Base-by-base conservation (phyloP, 2,797 vertebrate species). In the Schizothorax lantsangensis region DNA sequence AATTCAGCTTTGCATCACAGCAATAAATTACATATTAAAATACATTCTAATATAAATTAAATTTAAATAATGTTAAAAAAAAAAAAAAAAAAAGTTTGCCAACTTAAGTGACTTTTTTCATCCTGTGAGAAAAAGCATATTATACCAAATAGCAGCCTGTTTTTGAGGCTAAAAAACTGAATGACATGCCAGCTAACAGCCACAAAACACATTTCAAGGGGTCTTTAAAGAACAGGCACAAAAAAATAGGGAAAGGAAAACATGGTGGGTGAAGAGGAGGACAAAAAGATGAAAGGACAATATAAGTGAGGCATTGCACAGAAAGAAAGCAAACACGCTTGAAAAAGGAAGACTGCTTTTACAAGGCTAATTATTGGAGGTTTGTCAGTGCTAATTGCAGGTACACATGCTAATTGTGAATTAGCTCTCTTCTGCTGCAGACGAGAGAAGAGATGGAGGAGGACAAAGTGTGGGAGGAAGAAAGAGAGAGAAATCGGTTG, bases 361-460 rank as follows among this genome's bases (percentile, higher is more conserved):
- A 95, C 93, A 92, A 92, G 89, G 93, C 91, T 95, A 94, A 96
- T 96, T 94, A 95, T 69, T 89, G 92, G 92, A 92, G 92, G 92
- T 93, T 95, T 95, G 95, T 94, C 94, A 93, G 92, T 88, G 85
- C 90, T 95, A 95, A 96, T 95, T 95, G 94, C 94, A 95, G 94
- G 94, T 94, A 93, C 92, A 92, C 91, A 92, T 91, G 91, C 90
- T 95, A 95, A 95, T 95, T 94, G 94, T 94, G 92, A 95, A 94
- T 86, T 84, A 90, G 91, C 88, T 91, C 90, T 92, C 91, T 92
- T 91, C 91, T 95, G 91, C 89, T 89, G 59, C 89, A 92, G 52
- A 75, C 84, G 87, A 91, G 79, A 87, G 89, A 83, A 89, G 90
- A 89, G 79, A 91, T 12, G 79, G 83, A 87, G 80, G 87, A 81